Conservation (phyloP, 2,888 invertebrate genomes). For the Ormyrus nitidulus region DNA sequence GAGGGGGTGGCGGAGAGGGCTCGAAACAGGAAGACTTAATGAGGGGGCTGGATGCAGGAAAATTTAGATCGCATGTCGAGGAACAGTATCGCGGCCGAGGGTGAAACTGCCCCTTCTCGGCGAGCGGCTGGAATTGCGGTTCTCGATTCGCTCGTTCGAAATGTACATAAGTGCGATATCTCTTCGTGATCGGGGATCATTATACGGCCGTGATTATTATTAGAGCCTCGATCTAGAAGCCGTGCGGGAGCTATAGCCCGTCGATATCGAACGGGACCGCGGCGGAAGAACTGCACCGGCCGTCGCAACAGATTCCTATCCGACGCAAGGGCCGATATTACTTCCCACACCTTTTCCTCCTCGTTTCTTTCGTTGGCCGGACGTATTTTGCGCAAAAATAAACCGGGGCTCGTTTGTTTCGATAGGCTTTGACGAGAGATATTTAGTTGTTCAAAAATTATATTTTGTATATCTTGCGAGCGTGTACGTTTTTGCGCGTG, state of each 20-base stretch:
- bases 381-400: too few species aligned
- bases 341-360: too few species aligned
- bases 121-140: constrained; percentile 26
- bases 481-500: too few species aligned
- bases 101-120: constrained; percentile 62
- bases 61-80: constrained; percentile 73
- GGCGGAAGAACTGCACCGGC: not conserved
- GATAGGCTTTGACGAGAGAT: too few species aligned
- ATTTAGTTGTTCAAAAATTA: too few species aligned
- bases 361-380: too few species aligned
- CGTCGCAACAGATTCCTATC: not conserved
- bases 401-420: too few species aligned
- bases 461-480: too few species aligned
- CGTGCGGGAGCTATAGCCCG: too few species aligned
- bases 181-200: constrained; percentile 74
- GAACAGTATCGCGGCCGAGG: constrained; percentile 67
- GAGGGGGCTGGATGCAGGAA: constrained; percentile 52
- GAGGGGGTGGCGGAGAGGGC: not conserved
- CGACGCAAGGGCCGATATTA: not conserved
- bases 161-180: constrained; percentile 69
- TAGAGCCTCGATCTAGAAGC: constrained; percentile 48
- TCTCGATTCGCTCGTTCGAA: constrained; percentile 17
- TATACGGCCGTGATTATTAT: constrained; percentile 63
- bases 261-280: too few species aligned
- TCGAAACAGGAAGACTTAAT: constrained; percentile 14